Percentiles rank a stretch among this genome's conserved stretches.
Evolutionary conservation across 2,888 invertebrate species (phyloP).

Genomic region (Pammene aurita): DNA sequence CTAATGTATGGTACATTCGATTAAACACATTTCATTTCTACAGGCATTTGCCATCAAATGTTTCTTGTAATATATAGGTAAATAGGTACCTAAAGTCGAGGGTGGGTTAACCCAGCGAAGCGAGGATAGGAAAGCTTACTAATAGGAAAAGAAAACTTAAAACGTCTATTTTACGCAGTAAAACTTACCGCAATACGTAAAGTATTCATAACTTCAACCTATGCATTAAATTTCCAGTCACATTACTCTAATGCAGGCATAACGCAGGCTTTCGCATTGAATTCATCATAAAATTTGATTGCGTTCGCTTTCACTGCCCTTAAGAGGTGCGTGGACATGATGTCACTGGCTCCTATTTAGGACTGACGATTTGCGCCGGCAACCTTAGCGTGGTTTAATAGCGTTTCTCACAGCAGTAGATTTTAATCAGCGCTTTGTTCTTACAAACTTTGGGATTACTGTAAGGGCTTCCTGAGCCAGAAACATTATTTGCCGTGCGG

Average conservation of each 20-base stretch:
- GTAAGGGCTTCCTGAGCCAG: constrained; percentile 26
- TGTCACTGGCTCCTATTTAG: constrained; percentile 59
- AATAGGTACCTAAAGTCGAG: too few relatives aligned
- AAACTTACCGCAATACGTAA: constrained; percentile 14
- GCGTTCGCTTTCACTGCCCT: constrained; percentile 64
- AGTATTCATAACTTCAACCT: constrained; percentile 10
- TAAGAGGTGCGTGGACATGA: constrained; percentile 55
- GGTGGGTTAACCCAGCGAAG: neutral
- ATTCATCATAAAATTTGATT: constrained; percentile 66
- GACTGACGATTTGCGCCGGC: constrained; percentile 60
- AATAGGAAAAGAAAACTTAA: neutral
- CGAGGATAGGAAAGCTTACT: neutral
- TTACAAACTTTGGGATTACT: constrained; percentile 22
- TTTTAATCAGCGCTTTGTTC: constrained; percentile 41
- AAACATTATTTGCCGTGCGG: neutral
- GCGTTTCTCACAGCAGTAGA: constrained; percentile 44
- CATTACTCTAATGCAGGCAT: constrained; percentile 44
- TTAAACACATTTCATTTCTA: too few relatives aligned
- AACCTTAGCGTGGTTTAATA: constrained; percentile 49
- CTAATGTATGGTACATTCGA: too few relatives aligned
- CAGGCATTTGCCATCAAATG: too few relatives aligned
- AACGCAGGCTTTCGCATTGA: constrained; percentile 49
- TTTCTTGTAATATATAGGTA: too few relatives aligned
- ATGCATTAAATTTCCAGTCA: constrained; percentile 32
- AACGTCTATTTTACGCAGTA: neutral